Percentiles rank a stretch among this genome's conserved stretches.
Conservation (phyloP, 2,888 invertebrate genomes). For the Chloroclystis v-ata region DNA sequence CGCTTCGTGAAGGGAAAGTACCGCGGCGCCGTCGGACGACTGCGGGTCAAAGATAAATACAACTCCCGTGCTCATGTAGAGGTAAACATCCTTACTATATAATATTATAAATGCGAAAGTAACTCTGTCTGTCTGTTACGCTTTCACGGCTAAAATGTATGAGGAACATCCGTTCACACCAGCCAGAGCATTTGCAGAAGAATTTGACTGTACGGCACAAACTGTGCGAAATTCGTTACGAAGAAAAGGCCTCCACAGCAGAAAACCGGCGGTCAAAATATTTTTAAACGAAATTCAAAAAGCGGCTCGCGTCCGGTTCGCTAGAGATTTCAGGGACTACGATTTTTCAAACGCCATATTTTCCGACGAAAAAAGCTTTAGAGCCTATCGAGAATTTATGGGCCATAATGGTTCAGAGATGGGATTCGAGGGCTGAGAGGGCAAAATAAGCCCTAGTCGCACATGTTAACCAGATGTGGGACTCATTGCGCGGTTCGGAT, state of each 20-base stretch:
- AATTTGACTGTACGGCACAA: not conserved
- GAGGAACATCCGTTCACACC: not conserved
- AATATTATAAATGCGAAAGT: too few species aligned
- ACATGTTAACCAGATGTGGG: slow-evolving; percentile 7
- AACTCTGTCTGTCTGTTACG: too few species aligned
- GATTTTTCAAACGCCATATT: slow-evolving; percentile 26
- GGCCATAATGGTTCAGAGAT: slow-evolving; percentile 3
- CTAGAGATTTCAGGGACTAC: slow-evolving; percentile 21
- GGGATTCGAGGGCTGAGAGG: not conserved
- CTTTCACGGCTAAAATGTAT: too few species aligned
- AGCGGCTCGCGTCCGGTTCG: slow-evolving; percentile 20
- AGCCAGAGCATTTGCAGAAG: not conserved
- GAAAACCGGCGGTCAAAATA: not conserved
- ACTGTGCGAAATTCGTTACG: not conserved
- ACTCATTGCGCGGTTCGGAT: slow-evolving; percentile 11
- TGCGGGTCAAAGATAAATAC: too few species aligned
- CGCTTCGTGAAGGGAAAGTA: too few species aligned
- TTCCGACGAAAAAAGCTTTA: slow-evolving; percentile 22
- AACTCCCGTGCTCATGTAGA: too few species aligned
- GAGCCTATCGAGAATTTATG: slow-evolving; percentile 3
- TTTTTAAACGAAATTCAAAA: slow-evolving; percentile 5
- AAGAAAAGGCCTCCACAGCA: not conserved
- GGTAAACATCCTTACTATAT: too few species aligned
- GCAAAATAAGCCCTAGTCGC: not conserved
- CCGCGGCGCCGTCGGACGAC: too few species aligned